These are phyloP conservation scores for Cosmorhoe ocellata DNA, from an alignment of 2,888 invertebrate species.

Conservation along the genomic window DNA sequence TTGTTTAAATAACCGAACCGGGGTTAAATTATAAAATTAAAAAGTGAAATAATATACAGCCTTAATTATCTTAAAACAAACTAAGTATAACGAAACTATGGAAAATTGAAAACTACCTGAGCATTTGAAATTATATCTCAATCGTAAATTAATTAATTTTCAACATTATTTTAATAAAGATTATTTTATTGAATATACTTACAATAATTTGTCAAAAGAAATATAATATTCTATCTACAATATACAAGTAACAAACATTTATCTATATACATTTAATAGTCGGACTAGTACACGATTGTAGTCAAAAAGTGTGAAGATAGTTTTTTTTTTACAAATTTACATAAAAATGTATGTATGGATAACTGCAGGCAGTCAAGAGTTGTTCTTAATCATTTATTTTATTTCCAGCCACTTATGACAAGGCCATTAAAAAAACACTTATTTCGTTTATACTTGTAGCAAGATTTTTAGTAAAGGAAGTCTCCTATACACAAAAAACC, in stretches of 20 bases:
- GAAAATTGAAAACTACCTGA: conserved; percentile 63
- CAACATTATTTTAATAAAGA: conserved; percentile 69
- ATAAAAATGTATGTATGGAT: conserved; percentile 47
- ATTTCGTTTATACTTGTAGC: neutral
- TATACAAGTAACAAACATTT: conserved; percentile 82
- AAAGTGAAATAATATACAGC: conserved; percentile 56
- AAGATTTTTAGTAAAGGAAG: neutral
- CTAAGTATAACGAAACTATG: conserved; percentile 49
- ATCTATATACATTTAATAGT: conserved; percentile 80
- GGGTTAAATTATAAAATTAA: conserved; percentile 48
- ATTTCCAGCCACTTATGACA: conserved; percentile 15
- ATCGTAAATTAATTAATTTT: conserved; percentile 70
- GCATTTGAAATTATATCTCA: conserved; percentile 63
- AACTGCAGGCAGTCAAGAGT: conserved; percentile 51
- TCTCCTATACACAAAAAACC: neutral
- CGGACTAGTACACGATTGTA: conserved; percentile 79
- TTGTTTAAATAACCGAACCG: neutral
- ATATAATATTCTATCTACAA: conserved; percentile 81
- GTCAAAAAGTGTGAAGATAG: conserved; percentile 64
- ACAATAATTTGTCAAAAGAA: conserved; percentile 78
- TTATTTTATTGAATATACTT: conserved; percentile 70
- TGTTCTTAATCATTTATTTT: conserved; percentile 32
- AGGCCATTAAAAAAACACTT: neutral
- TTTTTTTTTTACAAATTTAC: conserved; percentile 70
- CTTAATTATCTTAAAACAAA: conserved; percentile 60